Evolutionary conservation across 92 coral and sea anemone species (phyloP).

Genomic region (Bergia puertoricense): DNA sequence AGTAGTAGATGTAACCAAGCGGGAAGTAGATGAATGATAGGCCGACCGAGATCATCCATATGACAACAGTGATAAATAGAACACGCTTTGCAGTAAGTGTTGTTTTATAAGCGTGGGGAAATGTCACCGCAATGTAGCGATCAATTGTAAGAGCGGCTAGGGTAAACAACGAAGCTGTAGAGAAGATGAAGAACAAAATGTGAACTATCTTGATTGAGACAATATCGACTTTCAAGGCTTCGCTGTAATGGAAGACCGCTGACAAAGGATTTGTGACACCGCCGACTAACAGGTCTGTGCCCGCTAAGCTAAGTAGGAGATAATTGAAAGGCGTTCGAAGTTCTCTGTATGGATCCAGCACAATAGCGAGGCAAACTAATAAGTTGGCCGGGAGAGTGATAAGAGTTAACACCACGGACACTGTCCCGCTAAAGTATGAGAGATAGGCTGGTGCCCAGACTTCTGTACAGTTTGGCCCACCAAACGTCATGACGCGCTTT

Average conservation of each 20-base stretch:
- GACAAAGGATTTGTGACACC: constrained; percentile 74
- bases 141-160: constrained; percentile 76
- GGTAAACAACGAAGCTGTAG: no score
- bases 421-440: constrained; percentile 70
- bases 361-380: constrained; percentile 70
- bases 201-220: no score
- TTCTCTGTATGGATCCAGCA: constrained; percentile 76
- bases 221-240: constrained; percentile 58
- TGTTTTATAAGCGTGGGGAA: constrained; percentile 65
- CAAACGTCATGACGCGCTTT: constrained; percentile 8
- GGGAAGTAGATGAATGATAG: constrained; percentile 53
- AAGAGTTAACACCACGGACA: constrained; percentile 59
- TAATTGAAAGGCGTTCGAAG: constrained; percentile 79
- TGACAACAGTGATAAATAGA: constrained; percentile 50
- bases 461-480: constrained; percentile 45
- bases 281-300: constrained; percentile 81
- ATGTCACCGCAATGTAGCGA: constrained; percentile 52
- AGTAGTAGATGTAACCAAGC: no score
- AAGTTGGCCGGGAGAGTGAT: constrained; percentile 81
- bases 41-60: constrained; percentile 50
- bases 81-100: constrained; percentile 63
- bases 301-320: constrained; percentile 72
- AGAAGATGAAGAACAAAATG: constrained; percentile 10
- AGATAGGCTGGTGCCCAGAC: constrained; percentile 58
- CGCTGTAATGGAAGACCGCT: constrained; percentile 63